A percentile compares a stretch with the other conserved stretches of the same genome.
Evolutionary conservation across 2,113 vertebrate genomes (phyloP).

Genomic region (Nettapus auritus): DNA sequence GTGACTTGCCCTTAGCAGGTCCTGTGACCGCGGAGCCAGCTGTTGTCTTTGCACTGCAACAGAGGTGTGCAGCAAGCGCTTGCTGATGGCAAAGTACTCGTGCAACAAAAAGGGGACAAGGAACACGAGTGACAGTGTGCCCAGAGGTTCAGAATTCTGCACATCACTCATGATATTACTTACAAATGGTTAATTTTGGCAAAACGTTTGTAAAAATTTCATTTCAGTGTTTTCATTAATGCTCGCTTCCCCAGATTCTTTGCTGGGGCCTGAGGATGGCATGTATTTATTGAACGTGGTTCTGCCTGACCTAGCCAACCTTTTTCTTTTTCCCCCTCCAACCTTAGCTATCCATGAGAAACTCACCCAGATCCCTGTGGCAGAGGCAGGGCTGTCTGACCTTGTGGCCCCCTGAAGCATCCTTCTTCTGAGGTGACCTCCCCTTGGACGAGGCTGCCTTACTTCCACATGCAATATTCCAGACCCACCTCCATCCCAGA

Average conservation of each 20-base stretch:
- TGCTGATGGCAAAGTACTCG: not conserved
- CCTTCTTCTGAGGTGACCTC: not conserved
- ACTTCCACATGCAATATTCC: not conserved
- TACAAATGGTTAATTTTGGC: not conserved
- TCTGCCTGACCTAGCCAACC: not conserved
- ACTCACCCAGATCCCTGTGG: too few species aligned
- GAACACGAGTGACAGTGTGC: not conserved
- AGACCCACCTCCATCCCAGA: not conserved
- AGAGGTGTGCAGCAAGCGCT: not conserved
- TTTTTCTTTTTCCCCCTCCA: not conserved
- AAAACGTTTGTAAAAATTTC: not conserved
- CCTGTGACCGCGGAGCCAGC: not conserved
- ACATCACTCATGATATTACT: not conserved
- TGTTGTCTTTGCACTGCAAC: not conserved
- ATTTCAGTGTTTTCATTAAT: not conserved
- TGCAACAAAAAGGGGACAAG: not conserved
- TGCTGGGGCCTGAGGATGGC: not conserved
- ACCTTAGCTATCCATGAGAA: not conserved
- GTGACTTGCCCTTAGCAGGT: not conserved
- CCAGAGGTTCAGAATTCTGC: not conserved
- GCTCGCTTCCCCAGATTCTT: not conserved
- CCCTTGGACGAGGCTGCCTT: not conserved
- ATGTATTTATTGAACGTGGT: fast-evolving
- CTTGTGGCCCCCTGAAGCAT: not conserved
- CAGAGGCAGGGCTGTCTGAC: not conserved